phyloP scores from a whole-genome alignment of 92 coral and sea anemone species.

The Heteractis magnifica region DNA sequence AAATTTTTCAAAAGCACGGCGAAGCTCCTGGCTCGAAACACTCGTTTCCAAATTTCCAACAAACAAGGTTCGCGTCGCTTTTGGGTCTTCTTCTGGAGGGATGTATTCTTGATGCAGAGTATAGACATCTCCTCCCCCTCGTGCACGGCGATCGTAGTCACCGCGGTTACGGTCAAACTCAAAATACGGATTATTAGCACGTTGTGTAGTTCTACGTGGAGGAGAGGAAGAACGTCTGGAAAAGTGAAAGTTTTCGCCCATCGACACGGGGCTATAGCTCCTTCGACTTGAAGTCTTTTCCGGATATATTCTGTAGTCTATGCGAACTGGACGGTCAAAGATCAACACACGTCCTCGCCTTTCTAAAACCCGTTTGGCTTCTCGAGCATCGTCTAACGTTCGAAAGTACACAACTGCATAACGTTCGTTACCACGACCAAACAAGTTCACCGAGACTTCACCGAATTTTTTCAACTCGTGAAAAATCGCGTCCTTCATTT shows the following conservation, averaged over 20 bases:
- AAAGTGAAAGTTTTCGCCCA: conserved; percentile 68
- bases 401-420: conserved; percentile 97
- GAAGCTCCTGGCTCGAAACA: conserved; percentile 91
- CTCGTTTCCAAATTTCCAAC: conserved; percentile 98
- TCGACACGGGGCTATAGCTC: conserved; percentile 72
- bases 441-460: conserved; percentile 86
- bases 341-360: conserved; percentile 85
- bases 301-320: conserved; percentile 73
- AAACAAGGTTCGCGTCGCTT: conserved; percentile 96
- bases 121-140: conserved; percentile 61
- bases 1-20: conserved; percentile 96
- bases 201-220: conserved; percentile 64
- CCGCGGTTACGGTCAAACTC: conserved; percentile 85
- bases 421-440: conserved; percentile 98
- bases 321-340: conserved; percentile 82
- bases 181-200: conserved; percentile 61
- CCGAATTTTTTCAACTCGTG: conserved; percentile 99
- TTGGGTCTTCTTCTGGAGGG: conserved; percentile 96
- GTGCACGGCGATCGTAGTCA: conserved; percentile 63
- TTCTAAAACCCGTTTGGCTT: conserved; percentile 87
- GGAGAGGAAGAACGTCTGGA: conserved; percentile 77
- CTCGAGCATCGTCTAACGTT: conserved; percentile 89
- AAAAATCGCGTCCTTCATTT: conserved; percentile 83
- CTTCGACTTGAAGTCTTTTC: conserved; percentile 83
- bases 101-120: conserved; percentile 65